Evolutionary conservation across 2,888 invertebrate genomes (phyloP), one percentile per base, ranked within the genome.

Genomic region (Drosophila falleni): DNA sequence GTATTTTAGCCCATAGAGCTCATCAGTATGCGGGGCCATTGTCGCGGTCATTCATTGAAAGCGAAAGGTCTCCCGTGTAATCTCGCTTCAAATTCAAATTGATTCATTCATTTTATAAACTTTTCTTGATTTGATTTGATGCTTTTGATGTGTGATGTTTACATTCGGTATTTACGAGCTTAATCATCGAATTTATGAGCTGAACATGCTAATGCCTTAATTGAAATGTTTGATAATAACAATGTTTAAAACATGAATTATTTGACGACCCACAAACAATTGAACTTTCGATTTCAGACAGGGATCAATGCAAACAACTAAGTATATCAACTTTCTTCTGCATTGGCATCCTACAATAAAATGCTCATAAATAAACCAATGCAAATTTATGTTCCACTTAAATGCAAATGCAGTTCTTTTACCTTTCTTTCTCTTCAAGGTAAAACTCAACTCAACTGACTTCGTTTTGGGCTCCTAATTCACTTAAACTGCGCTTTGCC

Each of bases 391-490:
- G 54, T 47, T 42, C 59, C 19, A 65, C 31, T 58, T 46, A 19
- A 35, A 33, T 31, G 29, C 19, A n/a, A 47, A 59, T 66, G 49
- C 60, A 44, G 35, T 56, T 60, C 60, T 39, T 37, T 26, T 42
- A 68, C 62, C 61, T 78, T 73, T 73, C 75, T 73, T 23, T 23
- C 23, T 23, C 51, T 55, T 41, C 37, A 26, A 58, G 42, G 15
- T 47, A 49, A 31, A 16, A 49, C 33, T 37, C 50, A 37, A 37
- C 10, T 23, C 23, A 44, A 15, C 42, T 88, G 89, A 74, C 83
- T 80, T 80, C 83, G 83, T 80, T 84, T 84, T 84, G 83, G 89
- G 72, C 56, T 67, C 87, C 87, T 84, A 84, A 86, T 88, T 84
- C 83, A 61, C 49, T 86, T 84, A 84, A 84, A 86, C 88, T 74